Conservation (phyloP, 2,888 invertebrate genomes). For the Hirtodrosophila duncani region DNA sequence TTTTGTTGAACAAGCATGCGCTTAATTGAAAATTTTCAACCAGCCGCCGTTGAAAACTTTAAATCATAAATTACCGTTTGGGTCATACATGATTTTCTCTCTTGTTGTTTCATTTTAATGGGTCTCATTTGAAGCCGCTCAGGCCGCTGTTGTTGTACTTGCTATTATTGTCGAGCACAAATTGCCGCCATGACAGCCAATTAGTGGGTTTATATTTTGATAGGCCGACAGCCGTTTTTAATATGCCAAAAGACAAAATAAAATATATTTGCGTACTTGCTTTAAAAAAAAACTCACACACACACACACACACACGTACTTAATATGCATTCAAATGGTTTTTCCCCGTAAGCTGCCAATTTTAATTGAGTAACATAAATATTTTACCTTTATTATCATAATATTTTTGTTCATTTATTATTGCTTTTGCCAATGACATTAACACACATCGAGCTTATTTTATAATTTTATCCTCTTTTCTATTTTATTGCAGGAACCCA, state of each 20-base stretch:
- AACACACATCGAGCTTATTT: constrained; percentile 11
- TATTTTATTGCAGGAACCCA: constrained; percentile 71
- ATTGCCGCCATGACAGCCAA: constrained; percentile 44
- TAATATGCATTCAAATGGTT: background rate
- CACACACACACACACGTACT: too few species aligned
- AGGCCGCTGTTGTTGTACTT: constrained; percentile 3
- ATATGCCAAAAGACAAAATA: background rate
- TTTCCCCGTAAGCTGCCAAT: too few species aligned
- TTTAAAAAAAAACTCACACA: background rate
- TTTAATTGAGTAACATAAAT: too few species aligned
- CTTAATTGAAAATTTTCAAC: constrained; percentile 22
- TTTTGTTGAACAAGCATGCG: too few species aligned
- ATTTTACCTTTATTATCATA: too few species aligned
- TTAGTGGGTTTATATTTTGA: constrained; percentile 36
- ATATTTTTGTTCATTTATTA: constrained; percentile 23
- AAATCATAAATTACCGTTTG: constrained; percentile 23
- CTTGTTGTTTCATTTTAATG: constrained; percentile 9
- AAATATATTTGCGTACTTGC: background rate
- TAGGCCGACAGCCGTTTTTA: constrained; percentile 9
- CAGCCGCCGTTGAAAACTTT: constrained; percentile 35
- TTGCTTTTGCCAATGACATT: constrained; percentile 24
- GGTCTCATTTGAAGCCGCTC: constrained; percentile 1
- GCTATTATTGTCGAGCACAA: constrained; percentile 12
- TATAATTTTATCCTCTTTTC: constrained; percentile 23
- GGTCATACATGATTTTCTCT: constrained; percentile 4